Conservation (phyloP, 2,888 invertebrate genomes). For the Brachyptera risi region DNA sequence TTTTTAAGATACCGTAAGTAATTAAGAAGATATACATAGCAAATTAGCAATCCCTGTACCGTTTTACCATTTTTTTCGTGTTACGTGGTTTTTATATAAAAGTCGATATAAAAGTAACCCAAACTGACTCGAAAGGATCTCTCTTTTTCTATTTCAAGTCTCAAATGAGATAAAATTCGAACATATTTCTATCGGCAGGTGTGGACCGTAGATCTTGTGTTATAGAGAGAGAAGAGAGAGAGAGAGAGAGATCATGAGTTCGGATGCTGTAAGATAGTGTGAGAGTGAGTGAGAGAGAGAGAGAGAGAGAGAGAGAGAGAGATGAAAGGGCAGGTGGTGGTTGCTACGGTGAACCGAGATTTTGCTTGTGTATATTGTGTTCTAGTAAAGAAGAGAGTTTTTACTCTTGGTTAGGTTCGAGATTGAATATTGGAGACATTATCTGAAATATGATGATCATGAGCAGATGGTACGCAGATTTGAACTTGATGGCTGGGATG, state of each 20-base stretch:
- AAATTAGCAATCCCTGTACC: no score
- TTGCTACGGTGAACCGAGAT: background rate
- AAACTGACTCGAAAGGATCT: background rate
- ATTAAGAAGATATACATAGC: no score
- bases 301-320: conserved; percentile 3
- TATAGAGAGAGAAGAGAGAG: no score
- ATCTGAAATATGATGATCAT: background rate
- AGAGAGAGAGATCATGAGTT: no score
- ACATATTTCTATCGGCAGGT: conserved; percentile 1
- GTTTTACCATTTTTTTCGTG: no score
- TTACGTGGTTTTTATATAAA: no score
- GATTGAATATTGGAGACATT: background rate
- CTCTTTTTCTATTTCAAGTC: no score
- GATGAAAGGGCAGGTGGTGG: conserved; percentile 3
- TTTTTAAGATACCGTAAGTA: no score
- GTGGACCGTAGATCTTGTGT: conserved; percentile 1
- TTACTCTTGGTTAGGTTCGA: background rate
- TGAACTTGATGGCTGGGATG: background rate
- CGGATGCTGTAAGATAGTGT: background rate
- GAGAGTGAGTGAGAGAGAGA: background rate
- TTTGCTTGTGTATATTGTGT: conserved; percentile 2
- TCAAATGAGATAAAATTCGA: no score
- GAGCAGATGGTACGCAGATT: conserved; percentile 1
- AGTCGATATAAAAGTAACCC: no score
- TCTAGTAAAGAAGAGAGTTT: background rate